A percentile compares a stretch with the other conserved stretches of the same genome.
Evolutionary conservation across 2,797 vertebrate genomes (phyloP).

Genomic region (Cephalopachus bancanus): DNA sequence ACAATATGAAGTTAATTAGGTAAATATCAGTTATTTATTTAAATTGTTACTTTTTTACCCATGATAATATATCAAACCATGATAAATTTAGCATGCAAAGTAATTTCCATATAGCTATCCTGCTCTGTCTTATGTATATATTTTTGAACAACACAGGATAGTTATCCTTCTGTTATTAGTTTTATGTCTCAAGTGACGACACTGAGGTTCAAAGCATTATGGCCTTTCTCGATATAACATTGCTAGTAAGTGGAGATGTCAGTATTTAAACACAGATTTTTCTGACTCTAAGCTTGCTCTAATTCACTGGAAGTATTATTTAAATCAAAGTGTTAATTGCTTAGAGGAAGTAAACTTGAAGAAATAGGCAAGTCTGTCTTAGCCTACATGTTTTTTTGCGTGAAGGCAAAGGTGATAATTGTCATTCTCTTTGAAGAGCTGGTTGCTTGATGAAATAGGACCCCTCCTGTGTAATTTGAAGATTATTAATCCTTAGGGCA

Average conservation of each 20-base stretch:
- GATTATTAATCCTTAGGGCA: neutral
- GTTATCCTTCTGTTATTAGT: neutral
- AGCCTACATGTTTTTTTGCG: neutral
- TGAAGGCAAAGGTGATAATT: neutral
- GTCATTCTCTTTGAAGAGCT: neutral
- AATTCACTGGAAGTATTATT: neutral
- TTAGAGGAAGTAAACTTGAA: neutral
- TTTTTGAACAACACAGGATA: neutral
- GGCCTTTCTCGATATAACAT: neutral
- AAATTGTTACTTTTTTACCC: slow-evolving; percentile 27
- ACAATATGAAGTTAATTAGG: slow-evolving; percentile 30
- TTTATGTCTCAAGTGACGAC: neutral
- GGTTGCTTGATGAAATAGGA: neutral
- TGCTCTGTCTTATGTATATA: neutral
- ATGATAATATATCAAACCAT: neutral
- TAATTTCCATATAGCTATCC: neutral
- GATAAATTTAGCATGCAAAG: neutral
- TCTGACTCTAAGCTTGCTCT: neutral
- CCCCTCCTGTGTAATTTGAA: neutral
- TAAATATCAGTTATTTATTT: neutral
- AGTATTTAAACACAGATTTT: neutral
- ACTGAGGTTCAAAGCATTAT: neutral
- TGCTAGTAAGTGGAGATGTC: neutral
- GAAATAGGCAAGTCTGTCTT: slow-evolving; percentile 19
- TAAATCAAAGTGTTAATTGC: slow-evolving; percentile 36